Base-by-base conservation (phyloP, 2,888 invertebrate genomes). In the Andrena chrysosceles region DNA sequence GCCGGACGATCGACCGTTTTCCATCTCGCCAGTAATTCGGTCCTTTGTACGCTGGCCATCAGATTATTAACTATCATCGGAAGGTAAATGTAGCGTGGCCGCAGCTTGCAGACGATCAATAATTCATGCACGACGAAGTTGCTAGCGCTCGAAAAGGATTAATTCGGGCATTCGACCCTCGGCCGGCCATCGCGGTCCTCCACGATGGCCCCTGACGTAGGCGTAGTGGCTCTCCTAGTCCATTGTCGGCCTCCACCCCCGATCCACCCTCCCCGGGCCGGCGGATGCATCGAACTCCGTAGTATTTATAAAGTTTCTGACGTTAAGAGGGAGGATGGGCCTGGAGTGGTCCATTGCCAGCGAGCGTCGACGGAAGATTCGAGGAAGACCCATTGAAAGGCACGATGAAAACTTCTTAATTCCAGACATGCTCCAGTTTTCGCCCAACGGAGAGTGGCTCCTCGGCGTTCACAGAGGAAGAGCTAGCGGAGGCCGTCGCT, bases 61-160 rank as follows among this genome's bases (percentile, higher is more conserved):
- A 79, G 84, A 90, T 91, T 90, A 90, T 91, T 89, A 91, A 90
- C 91, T 91, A 91, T 90, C 90, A 90, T 88, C 83, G 80, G 81
- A 78, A 87, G 87, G 86, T 77, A 87, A 85, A 88, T 87, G 84
- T 87, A 87, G 85, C 84, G 84, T 88, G 76, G 73, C 48, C 71
- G 70, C 60, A 70, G 67, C 49, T 71, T 68, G 66, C 52, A 23
- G 56, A 54, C 67, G 85, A 88, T 91, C 89, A 85, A 90, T 90
- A 90, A 87, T 91, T 90, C 87, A 91, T 87, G 90, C 90, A 87
- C 89, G 88, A 86, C 59, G 83, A 77, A 87, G 83, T 85, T 87
- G 84, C 76, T 81, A 71, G 85, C 80, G 66, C 84, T 52, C 71
- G 83, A 80, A 77, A 83, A 86, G 83, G 83, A 88, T 87, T 87